Evolutionary conservation across 1,140 invertebrate genomes (phyloP), one percentile per base, ranked within the genome.

Genomic region (Nasonia vitripennis): DNA sequence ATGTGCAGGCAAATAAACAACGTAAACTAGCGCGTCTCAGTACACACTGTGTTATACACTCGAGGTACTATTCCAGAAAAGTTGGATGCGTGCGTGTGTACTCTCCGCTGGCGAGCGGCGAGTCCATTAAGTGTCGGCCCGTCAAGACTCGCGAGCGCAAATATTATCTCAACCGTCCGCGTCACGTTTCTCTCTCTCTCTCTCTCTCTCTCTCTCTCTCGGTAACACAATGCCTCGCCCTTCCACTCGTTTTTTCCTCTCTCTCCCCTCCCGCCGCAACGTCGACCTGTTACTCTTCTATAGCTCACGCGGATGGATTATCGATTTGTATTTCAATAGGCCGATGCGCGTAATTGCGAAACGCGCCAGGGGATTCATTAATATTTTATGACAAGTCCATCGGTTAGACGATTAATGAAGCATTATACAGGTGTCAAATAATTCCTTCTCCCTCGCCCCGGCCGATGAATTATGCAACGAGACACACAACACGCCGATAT

Each of bases 141-240:
- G 34, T 73, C 70, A 73, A 73, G 70, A 31, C 70, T 31, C 20
- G 55, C 20, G 4, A 62, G 27, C 27, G 70, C 70, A 73, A 73
- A 73, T 73, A 73, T 73, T 73, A 73, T 73, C 70, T 20, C 70
- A 34, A 34, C 70, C 70, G 34, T 73, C 70, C 27, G 55, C 55
- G 55, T 62, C 55, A 62, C 55, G 55, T 5, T 17, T 62, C 17
- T 55, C 51, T 55, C 51, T 55, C 51, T 55, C 51, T 55, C 17
- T 55, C 51, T 27, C n/a, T 55, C 51, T 55, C 51, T 55, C 17
- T 55, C 51, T 27, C 17, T 62, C 48, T 51, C 55, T 20, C 2
- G 4, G 55, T 20, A 62, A n/a, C 17, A 62, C 14, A 62, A 62
- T 62, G 14, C 55, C 17, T 62, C 20, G 20, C 55, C 55, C 55